phyloP scores from a whole-genome alignment of 2,113 vertebrate genomes.

The Mormyrus iriodes region DNA sequence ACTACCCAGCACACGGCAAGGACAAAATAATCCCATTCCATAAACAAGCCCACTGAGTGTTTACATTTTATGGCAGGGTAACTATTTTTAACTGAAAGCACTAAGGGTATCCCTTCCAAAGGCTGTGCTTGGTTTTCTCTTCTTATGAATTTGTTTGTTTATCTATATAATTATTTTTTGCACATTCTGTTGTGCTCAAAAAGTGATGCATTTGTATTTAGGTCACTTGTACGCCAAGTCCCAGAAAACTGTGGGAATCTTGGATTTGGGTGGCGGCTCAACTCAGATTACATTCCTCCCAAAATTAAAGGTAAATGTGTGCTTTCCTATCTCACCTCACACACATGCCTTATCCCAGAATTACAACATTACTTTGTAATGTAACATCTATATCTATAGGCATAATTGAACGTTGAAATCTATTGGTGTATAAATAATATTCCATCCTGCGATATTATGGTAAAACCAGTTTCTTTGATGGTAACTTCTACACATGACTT shows the following conservation, averaged over 20 bases:
- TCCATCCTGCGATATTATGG: too few relatives aligned
- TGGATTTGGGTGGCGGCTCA: conserved; percentile 93
- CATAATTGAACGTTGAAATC: background rate
- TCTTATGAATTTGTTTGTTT: background rate
- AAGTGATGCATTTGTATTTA: conserved; percentile 46
- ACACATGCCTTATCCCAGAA: background rate
- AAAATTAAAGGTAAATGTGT: conserved; percentile 70
- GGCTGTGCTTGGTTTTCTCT: background rate
- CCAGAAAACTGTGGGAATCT: conserved; percentile 75
- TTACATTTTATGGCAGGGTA: background rate
- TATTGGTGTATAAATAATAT: too few relatives aligned
- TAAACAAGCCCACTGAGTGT: background rate
- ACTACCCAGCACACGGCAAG: background rate
- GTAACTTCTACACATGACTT: background rate
- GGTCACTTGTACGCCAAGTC: conserved; percentile 82
- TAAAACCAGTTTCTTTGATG: background rate
- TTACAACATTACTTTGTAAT: background rate
- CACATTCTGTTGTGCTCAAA: background rate
- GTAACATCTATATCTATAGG: background rate
- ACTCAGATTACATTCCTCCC: conserved; percentile 97
- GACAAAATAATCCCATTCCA: conserved; percentile 4
- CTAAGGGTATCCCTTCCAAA: background rate
- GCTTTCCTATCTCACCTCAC: background rate
- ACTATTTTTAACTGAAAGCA: background rate
- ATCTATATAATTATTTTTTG: background rate